Conservation (phyloP, 2,113 vertebrate genomes). For the Gavialis gangeticus region DNA sequence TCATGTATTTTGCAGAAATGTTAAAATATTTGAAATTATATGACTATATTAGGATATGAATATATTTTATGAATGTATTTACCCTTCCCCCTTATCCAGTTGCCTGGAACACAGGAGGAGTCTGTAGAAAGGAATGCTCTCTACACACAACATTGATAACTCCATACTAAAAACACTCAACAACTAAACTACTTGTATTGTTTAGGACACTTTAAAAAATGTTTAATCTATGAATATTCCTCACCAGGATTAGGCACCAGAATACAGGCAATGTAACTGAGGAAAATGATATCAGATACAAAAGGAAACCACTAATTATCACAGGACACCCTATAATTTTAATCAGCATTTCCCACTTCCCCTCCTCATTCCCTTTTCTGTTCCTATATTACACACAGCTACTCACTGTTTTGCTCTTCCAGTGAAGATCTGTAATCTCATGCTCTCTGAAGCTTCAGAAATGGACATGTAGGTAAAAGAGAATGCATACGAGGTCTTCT, state of each 20-base stretch:
- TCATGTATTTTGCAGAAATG: neutral
- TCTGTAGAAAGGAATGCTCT: neutral
- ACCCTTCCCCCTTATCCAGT: neutral
- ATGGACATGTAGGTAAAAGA: neutral
- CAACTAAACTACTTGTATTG: too few relatives aligned
- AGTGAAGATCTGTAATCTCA: neutral
- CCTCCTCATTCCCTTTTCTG: neutral
- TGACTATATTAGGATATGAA: neutral
- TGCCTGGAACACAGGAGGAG: neutral
- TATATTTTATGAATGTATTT: neutral
- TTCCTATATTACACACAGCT: neutral
- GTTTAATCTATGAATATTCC: neutral
- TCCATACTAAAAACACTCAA: neutral
- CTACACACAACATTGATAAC: neutral
- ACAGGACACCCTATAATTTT: neutral
- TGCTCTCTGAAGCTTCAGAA: neutral
- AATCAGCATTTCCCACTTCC: neutral
- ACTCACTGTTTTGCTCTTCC: neutral
- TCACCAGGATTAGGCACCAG: neutral
- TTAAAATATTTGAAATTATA: neutral
- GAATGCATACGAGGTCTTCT: rapidly evolving
- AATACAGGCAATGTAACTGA: neutral
- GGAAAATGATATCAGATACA: neutral
- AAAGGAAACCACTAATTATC: neutral
- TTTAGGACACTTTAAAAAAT: neutral